These are phyloP conservation scores for Platysternon megacephalum DNA, from an alignment of 2,113 vertebrate species.

Conservation along the genomic window DNA sequence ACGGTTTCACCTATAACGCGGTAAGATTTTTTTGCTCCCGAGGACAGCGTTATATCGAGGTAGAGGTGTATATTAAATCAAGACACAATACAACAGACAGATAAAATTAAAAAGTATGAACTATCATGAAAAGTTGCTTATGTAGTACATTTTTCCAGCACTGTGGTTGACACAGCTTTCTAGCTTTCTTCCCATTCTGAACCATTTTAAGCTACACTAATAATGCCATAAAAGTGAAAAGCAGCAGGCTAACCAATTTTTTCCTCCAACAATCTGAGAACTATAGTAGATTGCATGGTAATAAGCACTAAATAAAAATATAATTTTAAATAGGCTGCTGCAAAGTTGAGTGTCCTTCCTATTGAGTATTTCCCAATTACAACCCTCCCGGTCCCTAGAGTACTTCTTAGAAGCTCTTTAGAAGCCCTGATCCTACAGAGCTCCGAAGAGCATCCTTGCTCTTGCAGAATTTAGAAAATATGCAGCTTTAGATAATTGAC, in stretches of 20 bases:
- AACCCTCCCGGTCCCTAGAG: neutral
- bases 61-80: neutral
- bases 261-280: neutral
- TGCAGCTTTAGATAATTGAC: slow-evolving; percentile 27
- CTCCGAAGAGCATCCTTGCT: slow-evolving; percentile 22
- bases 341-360: slow-evolving; percentile 18
- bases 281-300: neutral
- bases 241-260: neutral
- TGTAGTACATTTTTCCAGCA: neutral
- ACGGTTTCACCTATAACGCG: too few species aligned
- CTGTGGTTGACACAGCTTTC: neutral
- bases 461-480: slow-evolving; percentile 29
- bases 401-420: neutral
- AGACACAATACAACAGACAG: neutral
- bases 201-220: neutral
- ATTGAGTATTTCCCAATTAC: slow-evolving; percentile 29
- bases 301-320: slow-evolving; percentile 25
- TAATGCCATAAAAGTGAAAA: neutral
- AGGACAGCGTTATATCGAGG: too few species aligned
- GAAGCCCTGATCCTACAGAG: slow-evolving; percentile 1
- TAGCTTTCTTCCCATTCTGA: neutral
- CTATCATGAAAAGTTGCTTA: neutral
- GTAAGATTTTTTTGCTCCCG: too few species aligned
- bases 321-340: neutral
- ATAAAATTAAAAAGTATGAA: neutral